Evolutionary conservation across 2,113 vertebrate species (phyloP), one percentile per base, ranked within the genome.

Genomic region (Atherinomorus stipes): DNA sequence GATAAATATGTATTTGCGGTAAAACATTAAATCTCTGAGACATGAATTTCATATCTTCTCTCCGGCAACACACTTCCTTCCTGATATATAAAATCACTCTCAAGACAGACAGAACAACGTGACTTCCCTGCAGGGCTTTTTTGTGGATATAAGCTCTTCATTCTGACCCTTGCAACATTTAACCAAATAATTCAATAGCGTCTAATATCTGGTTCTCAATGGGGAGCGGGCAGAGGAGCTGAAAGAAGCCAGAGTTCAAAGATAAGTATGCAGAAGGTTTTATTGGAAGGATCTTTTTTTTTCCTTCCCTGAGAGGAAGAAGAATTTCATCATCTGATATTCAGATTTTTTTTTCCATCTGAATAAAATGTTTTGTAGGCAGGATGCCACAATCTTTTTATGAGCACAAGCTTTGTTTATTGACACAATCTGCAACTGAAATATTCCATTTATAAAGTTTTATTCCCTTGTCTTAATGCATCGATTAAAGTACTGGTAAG

Each of bases 121-220:
- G 63, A 22, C 76, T 76, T 65, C 78, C 86, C 85, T 57, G 74
- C 85, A 57, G 89, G 64, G 80, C 49, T 3, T 50, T 51, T 67
- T 34, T 90, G 89, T 87, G 67, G 78, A 78, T 67, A 25, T 87
- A 84, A 83, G 72, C 80, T 65, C 69, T 52, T 69, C 34, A 13
- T 63, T 56, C 64, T n/a, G 56, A 63, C 52, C 64, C 42, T 37
- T 64, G 11, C 37, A 58, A 87, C 75, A 78, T 84, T 78, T 74
- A 67, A 78, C 66, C 40, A n/a, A 82, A 84, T 72, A 66, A 44
- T 34, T 68, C 21, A 58, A 51, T 75, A 59, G 31, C n/a, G 62
- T 65, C 22, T 53, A 26, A 81, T 88, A 83, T 71, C 31, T 58
- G 54, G 7, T 25, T 75, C 72, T 0, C 80, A 72, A 63, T 60